phyloP scores from a whole-genome alignment of 2,888 invertebrate species.

The Elmis aenea region DNA sequence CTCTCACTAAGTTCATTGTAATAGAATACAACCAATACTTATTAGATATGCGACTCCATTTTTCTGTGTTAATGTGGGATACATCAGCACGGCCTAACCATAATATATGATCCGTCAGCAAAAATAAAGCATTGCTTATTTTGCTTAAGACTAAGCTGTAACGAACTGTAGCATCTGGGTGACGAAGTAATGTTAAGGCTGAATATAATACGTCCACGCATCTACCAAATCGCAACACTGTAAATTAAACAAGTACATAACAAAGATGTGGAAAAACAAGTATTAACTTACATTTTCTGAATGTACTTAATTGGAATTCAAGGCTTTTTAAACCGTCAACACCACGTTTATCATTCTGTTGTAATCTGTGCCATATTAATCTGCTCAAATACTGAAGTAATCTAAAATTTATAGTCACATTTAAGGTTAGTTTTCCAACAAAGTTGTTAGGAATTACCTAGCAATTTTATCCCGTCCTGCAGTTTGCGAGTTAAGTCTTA shows the following conservation, averaged over 20 bases:
- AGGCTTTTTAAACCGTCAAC: constrained; percentile 73
- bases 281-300: constrained; percentile 69
- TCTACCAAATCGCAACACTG: constrained; percentile 82
- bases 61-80: constrained; percentile 62
- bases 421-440: not conserved
- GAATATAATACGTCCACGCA: constrained; percentile 76
- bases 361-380: constrained; percentile 72
- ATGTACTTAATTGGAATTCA: constrained; percentile 78
- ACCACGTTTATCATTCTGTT: constrained; percentile 59
- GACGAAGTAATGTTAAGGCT: constrained; percentile 64
- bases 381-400: constrained; percentile 78
- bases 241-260: too few species aligned
- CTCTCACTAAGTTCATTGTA: constrained; percentile 72
- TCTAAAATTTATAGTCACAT: constrained; percentile 48
- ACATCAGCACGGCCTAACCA: constrained; percentile 77
- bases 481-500: constrained; percentile 50
- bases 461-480: constrained; percentile 50
- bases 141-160: constrained; percentile 72
- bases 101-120: constrained; percentile 80
- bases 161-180: constrained; percentile 66
- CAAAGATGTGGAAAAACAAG: constrained; percentile 16
- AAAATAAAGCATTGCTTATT: constrained; percentile 71
- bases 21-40: constrained; percentile 84
- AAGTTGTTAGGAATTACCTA: constrained; percentile 36
- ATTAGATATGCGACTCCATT: constrained; percentile 69